These are phyloP conservation scores for Hepsetus odoe DNA, from an alignment of 2,113 vertebrate species.

Conservation along the genomic window DNA sequence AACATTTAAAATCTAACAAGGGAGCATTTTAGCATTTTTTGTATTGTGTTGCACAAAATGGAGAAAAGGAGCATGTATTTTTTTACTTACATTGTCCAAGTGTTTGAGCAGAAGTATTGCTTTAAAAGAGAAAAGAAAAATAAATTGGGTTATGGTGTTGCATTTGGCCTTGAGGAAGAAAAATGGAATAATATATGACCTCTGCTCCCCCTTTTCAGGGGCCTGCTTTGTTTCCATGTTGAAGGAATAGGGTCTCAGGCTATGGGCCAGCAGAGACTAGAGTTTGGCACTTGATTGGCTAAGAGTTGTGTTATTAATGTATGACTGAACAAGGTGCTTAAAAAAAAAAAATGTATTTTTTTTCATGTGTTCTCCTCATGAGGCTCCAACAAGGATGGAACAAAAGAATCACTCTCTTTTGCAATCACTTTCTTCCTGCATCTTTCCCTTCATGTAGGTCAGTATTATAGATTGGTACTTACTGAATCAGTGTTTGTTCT, in stretches of 20 bases:
- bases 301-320: constrained; percentile 1
- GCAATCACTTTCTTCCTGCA: background rate
- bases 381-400: background rate
- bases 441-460: background rate
- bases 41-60: background rate
- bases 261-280: constrained; percentile 25
- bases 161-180: constrained; percentile 28
- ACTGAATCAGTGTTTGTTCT: background rate
- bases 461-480: background rate
- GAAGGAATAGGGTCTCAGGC: constrained; percentile 12
- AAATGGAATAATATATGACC: constrained; percentile 34
- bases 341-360: background rate
- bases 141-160: constrained; percentile 6
- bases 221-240: constrained; percentile 23
- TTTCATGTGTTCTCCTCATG: constrained; percentile 1
- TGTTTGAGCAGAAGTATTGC: background rate
- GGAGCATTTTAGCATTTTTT: background rate
- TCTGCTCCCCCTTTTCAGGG: constrained; percentile 15
- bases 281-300: constrained; percentile 29
- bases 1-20: background rate
- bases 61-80: background rate
- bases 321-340: background rate
- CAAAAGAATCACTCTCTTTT: background rate
- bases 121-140: constrained; percentile 11
- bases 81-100: background rate